Base-by-base conservation (phyloP, 2,888 invertebrate genomes). In the Gari tellinella region DNA sequence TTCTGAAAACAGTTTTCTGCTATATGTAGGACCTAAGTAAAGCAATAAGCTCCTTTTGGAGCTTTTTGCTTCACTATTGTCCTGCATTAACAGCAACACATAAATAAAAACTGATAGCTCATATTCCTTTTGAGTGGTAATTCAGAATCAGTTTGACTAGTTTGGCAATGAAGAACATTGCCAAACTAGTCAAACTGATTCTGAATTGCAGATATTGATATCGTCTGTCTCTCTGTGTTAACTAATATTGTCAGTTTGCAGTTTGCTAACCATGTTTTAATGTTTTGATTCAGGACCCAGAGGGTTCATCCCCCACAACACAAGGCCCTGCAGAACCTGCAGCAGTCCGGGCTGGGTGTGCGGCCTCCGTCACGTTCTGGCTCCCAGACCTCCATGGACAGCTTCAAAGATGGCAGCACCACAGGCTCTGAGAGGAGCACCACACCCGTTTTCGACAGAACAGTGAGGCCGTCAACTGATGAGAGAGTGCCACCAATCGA, bases 321-420 rank as follows among this genome's bases (percentile, higher is more conserved):
- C n/a, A 70, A 70, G 46, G 19, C 60, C 8, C 57, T 31, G 15
- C 49, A 55, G 8, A 43, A 56, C 10, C 14, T 49, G n/a, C 57
- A 61, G 26, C 48, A 66, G 43, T 61, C 69, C 49, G 31, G 31
- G 31, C 31, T 7, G 31, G 31, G 31, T 31, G 31, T 4, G 60
- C 63, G 57, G 19, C 74, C 72, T 8, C 79, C 81, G 19, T 81
- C 83, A 7, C 31, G 84, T 12, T 80, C 83, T 10, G 79, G 80
- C 53, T 83, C 81, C 12, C 66, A 78, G 69, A 82, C 79, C 51
- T 80, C 83, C 3, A 70, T 78, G 49, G 79, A 80, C 58, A 74
- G 80, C 48, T 55, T 80, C 19, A 78, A 73, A 52, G 78, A 79
- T 37, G 68, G 75, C 56, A 68, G 64, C 23, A 61, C 60, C 19